Evolutionary conservation across 2,888 invertebrate genomes (phyloP).

Genomic region (Poecilus cupreus): DNA sequence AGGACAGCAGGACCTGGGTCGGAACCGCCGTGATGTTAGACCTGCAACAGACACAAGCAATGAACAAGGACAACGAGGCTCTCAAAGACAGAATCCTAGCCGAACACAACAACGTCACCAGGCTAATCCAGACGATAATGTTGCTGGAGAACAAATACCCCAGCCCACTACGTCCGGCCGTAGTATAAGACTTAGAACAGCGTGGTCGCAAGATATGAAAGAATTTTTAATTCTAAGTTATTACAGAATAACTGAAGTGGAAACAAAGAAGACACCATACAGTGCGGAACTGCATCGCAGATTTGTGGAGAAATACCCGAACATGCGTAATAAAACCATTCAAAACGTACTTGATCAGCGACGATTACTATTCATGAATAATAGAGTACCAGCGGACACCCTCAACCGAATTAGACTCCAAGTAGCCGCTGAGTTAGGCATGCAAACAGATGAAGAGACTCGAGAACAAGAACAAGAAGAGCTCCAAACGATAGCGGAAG

Average conservation of each 20-base stretch:
- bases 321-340: background rate
- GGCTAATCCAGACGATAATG: background rate
- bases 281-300: background rate
- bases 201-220: background rate
- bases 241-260: background rate
- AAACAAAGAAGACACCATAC: background rate
- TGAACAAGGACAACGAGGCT: background rate
- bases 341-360: no score
- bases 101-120: background rate
- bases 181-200: background rate
- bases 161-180: background rate
- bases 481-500: no score
- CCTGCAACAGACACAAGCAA: slow-evolving; percentile 30
- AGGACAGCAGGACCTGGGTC: slow-evolving; percentile 52
- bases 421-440: no score
- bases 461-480: no score
- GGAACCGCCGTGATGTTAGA: slow-evolving; percentile 42
- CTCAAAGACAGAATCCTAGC: no score
- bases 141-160: background rate
- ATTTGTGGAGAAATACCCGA: background rate
- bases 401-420: no score
- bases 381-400: no score
- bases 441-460: no score
- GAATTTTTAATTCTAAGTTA: background rate
- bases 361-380: no score